Evolutionary conservation across 2,113 vertebrate genomes (phyloP).

Genomic region (Octodon degus): DNA sequence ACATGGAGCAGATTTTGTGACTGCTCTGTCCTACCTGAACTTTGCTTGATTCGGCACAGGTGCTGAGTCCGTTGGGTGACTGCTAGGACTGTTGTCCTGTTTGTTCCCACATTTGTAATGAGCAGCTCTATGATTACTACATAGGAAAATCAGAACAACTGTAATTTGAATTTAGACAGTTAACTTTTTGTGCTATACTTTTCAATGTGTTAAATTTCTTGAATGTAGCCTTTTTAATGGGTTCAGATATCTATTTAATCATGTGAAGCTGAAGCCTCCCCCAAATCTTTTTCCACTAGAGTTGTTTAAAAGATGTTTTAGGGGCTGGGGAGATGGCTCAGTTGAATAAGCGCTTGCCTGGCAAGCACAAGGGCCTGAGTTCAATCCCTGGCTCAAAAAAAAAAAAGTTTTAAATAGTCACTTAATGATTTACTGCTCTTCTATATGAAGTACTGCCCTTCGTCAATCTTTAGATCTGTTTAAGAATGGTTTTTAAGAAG

Average conservation of each 20-base stretch:
- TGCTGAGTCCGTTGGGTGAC: background rate
- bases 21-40: background rate
- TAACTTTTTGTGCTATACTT: background rate
- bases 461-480: background rate
- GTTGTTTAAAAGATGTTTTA: constrained; percentile 11
- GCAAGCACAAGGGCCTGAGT: no score
- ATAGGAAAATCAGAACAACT: background rate
- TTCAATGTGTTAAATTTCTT: constrained; percentile 24
- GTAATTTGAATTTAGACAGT: background rate
- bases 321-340: background rate
- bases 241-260: background rate
- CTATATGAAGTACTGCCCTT: background rate
- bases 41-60: background rate
- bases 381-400: no score
- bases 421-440: no score
- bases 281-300: background rate
- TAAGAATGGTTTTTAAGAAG: background rate
- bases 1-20: constrained; percentile 20
- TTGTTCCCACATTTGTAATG: background rate
- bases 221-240: constrained; percentile 40
- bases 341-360: no score
- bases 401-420: background rate
- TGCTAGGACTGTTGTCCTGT: background rate
- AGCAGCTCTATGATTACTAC: background rate
- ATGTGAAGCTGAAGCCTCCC: background rate